phyloP scores from a whole-genome alignment of 1,140 invertebrate species.

The Papilio machaon region DNA sequence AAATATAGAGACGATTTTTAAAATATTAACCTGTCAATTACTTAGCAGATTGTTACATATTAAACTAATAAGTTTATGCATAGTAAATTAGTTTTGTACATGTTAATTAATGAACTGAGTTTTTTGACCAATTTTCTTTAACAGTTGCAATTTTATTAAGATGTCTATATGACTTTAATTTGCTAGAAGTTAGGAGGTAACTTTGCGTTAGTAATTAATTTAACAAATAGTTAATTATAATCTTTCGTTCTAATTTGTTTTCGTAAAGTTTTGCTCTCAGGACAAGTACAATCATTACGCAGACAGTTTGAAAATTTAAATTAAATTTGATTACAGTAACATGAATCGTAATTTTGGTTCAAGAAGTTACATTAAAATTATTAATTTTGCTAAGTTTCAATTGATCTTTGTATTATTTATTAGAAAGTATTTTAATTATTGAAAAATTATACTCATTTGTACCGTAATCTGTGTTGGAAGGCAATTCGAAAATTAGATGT shows the following conservation, averaged over 20 bases:
- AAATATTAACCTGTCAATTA: background rate
- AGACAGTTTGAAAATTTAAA: conserved; percentile 3
- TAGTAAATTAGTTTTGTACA: no score
- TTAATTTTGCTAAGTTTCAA: background rate
- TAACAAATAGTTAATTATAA: conserved; percentile 4
- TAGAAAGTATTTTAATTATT: background rate
- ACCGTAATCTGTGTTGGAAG: background rate
- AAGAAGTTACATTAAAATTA: background rate
- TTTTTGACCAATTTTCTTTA: no score
- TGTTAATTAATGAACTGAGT: no score
- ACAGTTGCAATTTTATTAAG: background rate
- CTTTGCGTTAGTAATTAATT: background rate
- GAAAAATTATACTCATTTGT: background rate
- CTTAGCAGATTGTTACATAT: background rate
- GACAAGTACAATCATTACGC: background rate
- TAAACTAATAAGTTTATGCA: background rate
- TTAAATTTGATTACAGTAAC: conserved; percentile 11
- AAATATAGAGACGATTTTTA: background rate
- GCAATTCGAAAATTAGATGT: background rate
- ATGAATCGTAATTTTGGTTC: background rate
- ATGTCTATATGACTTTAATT: background rate
- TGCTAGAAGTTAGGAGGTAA: background rate
- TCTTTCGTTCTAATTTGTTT: background rate
- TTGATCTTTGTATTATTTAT: no score
- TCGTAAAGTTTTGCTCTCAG: background rate